These are phyloP conservation scores for Tamias sibiricus DNA, from an alignment of 2,113 vertebrate species.

Conservation along the genomic window DNA sequence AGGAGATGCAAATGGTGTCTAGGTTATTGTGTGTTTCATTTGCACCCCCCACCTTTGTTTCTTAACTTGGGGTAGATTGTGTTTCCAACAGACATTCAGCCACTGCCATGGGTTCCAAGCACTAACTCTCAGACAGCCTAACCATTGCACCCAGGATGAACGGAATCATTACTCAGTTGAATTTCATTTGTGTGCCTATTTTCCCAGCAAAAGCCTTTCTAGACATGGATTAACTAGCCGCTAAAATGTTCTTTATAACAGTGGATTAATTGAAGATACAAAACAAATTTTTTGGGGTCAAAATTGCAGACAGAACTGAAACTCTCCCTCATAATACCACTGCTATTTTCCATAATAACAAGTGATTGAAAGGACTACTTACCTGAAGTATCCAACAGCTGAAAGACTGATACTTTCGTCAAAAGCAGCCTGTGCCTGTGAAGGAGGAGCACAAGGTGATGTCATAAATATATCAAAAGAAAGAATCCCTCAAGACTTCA, in stretches of 20 bases:
- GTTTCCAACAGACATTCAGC: background rate
- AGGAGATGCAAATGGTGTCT: background rate
- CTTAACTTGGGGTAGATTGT: background rate
- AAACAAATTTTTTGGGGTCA: background rate
- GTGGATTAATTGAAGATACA: background rate
- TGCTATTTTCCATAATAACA: background rate
- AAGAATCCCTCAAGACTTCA: background rate
- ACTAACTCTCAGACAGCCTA: background rate
- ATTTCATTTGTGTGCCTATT: background rate
- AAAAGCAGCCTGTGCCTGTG: slow-evolving; percentile 86
- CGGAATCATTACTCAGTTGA: background rate
- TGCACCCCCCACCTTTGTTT: background rate
- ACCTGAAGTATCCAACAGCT: slow-evolving; percentile 90
- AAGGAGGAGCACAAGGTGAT: background rate
- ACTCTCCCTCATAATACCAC: background rate
- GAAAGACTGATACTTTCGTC: slow-evolving; percentile 89
- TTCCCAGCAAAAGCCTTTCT: background rate
- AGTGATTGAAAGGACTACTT: background rate
- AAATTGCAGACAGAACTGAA: slow-evolving; percentile 12
- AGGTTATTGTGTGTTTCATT: background rate
- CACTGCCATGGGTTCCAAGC: background rate
- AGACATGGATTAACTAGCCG: background rate
- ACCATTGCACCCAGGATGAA: background rate
- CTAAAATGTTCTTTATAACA: background rate
- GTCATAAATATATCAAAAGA: background rate